phyloP scores from a whole-genome alignment of 2,797 vertebrate genomes.

The Oreochromis grahami region DNA sequence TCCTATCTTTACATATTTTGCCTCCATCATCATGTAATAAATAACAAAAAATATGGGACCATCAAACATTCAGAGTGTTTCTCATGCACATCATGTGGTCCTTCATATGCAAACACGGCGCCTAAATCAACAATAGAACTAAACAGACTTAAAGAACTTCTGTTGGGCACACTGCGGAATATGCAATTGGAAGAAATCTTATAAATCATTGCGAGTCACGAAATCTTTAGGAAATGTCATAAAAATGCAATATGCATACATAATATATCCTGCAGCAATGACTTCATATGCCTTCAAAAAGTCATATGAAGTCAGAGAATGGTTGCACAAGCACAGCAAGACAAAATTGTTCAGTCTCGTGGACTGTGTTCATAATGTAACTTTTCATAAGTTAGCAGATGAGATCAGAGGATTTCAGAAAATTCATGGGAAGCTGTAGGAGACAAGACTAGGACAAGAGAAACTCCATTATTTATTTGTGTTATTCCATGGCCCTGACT shows the following conservation, averaged over 20 bases:
- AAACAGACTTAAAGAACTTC: neutral
- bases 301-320: constrained; percentile 3
- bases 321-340: neutral
- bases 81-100: neutral
- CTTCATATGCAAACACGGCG: neutral
- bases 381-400: constrained; percentile 4
- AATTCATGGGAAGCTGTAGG: constrained; percentile 16
- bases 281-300: neutral
- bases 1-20: neutral
- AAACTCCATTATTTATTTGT: constrained; percentile 37
- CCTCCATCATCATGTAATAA: neutral
- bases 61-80: neutral
- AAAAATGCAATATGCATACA: constrained; percentile 28
- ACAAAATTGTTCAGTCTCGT: neutral
- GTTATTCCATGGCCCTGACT: constrained; percentile 9
- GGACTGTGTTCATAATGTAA: neutral
- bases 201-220: neutral
- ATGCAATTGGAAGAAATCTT: neutral
- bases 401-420: constrained; percentile 29
- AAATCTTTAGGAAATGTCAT: constrained; percentile 20
- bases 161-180: neutral
- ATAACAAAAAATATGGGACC: neutral
- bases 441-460: constrained; percentile 28
- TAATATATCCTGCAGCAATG: constrained; percentile 16
- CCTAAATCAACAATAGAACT: constrained; percentile 10